phyloP scores from a whole-genome alignment of 2,888 invertebrate genomes.

The Leucania comma region DNA sequence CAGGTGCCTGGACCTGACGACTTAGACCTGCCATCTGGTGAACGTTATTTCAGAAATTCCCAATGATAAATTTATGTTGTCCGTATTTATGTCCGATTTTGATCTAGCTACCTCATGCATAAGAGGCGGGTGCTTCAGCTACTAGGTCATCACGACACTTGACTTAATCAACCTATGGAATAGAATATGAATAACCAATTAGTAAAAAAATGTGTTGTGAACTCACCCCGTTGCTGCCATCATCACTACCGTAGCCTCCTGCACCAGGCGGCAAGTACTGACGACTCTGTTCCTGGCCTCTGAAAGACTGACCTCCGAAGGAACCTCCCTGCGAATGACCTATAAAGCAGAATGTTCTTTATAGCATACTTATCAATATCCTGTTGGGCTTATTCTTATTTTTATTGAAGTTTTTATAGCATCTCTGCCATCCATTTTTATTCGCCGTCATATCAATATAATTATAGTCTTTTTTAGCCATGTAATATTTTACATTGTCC shows the following conservation, averaged over 20 bases:
- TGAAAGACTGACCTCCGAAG: conserved; percentile 44
- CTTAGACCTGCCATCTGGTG: too few species aligned
- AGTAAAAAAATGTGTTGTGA: not conserved
- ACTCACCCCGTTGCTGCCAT: conserved; percentile 81
- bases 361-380: not conserved
- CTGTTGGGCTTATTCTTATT: not conserved
- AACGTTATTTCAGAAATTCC: too few species aligned
- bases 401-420: not conserved
- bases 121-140: too few species aligned
- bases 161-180: too few species aligned
- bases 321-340: conserved; percentile 64
- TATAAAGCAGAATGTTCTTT: conserved; percentile 28
- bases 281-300: conserved; percentile 77
- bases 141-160: too few species aligned
- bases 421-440: too few species aligned
- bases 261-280: conserved; percentile 83
- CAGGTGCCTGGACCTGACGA: too few species aligned
- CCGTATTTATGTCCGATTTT: too few species aligned
- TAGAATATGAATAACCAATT: not conserved
- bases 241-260: conserved; percentile 74
- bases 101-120: too few species aligned
- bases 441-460: too few species aligned
- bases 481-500: not conserved
- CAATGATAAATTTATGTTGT: too few species aligned
- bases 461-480: not conserved